phyloP scores from a whole-genome alignment of 2,888 invertebrate genomes.

The Geophilus truncorum region DNA sequence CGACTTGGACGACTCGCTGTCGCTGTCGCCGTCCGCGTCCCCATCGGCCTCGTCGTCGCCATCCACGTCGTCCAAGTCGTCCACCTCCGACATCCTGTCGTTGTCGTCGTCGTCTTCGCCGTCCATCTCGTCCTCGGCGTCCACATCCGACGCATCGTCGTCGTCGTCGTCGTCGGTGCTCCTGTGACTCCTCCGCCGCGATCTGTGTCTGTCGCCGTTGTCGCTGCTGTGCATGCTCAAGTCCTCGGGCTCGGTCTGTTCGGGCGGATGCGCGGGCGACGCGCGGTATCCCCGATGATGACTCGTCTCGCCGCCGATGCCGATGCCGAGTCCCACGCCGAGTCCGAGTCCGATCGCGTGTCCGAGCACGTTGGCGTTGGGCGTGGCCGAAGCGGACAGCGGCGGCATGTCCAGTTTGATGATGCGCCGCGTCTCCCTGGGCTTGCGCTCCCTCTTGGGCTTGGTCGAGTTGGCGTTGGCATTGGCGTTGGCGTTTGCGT shows the following conservation, averaged over 20 bases:
- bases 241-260: slow-evolving; percentile 88
- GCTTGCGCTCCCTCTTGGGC: slow-evolving; percentile 49
- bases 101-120: slow-evolving; percentile 38
- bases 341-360: background rate
- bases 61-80: slow-evolving; percentile 36
- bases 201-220: slow-evolving; percentile 36
- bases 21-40: slow-evolving; percentile 36
- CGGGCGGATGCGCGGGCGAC: slow-evolving; percentile 49
- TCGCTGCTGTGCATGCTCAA: slow-evolving; percentile 59
- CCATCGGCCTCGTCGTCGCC: slow-evolving; percentile 37
- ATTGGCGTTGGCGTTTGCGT: background rate
- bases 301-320: background rate
- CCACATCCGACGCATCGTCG: slow-evolving; percentile 37
- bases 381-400: slow-evolving; percentile 6
- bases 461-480: background rate
- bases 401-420: slow-evolving; percentile 42
- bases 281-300: slow-evolving; percentile 52
- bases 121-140: slow-evolving; percentile 37
- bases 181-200: background rate
- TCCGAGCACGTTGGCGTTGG: background rate
- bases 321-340: background rate
- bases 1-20: slow-evolving; percentile 38
- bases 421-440: slow-evolving; percentile 55
- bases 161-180: slow-evolving; percentile 25
- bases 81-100: slow-evolving; percentile 35